phyloP scores from a whole-genome alignment of 2,113 vertebrate genomes.

The Aspiorhynchus laticeps region DNA sequence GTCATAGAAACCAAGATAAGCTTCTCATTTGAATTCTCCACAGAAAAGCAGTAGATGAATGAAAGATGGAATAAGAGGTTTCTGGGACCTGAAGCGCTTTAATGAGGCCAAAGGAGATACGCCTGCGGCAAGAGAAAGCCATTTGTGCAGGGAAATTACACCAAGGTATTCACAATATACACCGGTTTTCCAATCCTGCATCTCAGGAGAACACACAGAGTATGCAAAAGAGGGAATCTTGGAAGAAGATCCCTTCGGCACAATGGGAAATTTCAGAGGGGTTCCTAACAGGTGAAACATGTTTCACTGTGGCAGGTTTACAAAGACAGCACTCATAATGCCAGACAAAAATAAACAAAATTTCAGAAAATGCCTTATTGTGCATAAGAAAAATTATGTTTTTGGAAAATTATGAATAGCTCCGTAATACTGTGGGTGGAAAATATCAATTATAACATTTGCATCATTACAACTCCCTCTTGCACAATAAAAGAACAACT shows the following conservation, averaged over 20 bases:
- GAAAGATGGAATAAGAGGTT: background rate
- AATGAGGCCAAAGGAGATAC: conserved; percentile 44
- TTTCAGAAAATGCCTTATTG: background rate
- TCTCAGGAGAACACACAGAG: background rate
- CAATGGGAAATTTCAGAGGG: background rate
- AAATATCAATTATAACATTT: background rate
- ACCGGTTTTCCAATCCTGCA: background rate
- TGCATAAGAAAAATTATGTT: background rate
- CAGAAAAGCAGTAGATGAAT: background rate
- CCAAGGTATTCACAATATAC: background rate
- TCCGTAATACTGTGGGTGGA: background rate
- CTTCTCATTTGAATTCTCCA: background rate
- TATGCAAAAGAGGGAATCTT: background rate
- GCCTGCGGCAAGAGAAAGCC: background rate
- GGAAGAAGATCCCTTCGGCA: background rate
- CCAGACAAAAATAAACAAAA: background rate
- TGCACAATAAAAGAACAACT: background rate
- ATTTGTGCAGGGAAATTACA: background rate
- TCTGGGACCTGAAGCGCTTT: background rate
- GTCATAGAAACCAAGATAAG: background rate
- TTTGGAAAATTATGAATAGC: background rate
- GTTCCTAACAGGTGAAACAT: background rate
- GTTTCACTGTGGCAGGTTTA: background rate
- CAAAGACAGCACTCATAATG: background rate
- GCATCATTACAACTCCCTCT: background rate